A percentile compares a stretch with the other conserved stretches of the same genome.
Conservation (phyloP, 2,113 vertebrate genomes). For the Lota lota region DNA sequence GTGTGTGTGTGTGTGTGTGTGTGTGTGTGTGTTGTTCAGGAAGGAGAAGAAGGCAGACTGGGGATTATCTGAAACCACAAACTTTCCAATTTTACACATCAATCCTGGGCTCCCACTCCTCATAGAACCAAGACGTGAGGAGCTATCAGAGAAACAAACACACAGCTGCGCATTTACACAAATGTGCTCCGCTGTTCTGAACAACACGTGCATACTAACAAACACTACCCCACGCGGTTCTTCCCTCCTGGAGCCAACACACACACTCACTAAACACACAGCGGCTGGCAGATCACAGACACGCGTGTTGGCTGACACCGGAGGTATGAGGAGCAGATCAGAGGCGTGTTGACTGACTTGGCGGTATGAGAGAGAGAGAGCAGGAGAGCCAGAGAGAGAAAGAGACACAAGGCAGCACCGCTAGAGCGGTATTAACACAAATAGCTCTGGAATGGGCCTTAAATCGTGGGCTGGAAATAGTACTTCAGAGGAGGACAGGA, state of each 20-base stretch:
- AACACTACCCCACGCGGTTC: not conserved
- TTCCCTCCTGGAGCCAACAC: constrained; percentile 43
- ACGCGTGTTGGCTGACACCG: constrained; percentile 27
- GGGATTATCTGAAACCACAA: constrained; percentile 59
- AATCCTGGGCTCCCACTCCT: constrained; percentile 39
- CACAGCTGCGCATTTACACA: constrained; percentile 2
- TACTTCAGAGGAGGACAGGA: too few relatives aligned
- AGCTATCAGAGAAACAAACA: constrained; percentile 14
- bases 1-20: too few relatives aligned
- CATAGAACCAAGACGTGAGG: constrained; percentile 43
- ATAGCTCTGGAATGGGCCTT: constrained; percentile 66
- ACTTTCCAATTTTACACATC: constrained; percentile 62
- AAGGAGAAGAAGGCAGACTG: constrained; percentile 4
- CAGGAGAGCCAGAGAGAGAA: not conserved
- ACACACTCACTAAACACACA: constrained; percentile 20
- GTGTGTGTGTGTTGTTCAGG: too few relatives aligned
- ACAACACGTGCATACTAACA: constrained; percentile 33
- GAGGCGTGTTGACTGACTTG: constrained; percentile 15
- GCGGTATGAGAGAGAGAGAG: constrained; percentile 11
- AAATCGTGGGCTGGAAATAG: constrained; percentile 22
- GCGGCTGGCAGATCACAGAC: constrained; percentile 38
- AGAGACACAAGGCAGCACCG: not conserved
- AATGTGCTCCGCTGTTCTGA: constrained; percentile 47
- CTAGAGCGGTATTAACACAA: constrained; percentile 59
- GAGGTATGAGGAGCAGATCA: constrained; percentile 29